Conservation (phyloP, 2,113 vertebrate species). For the Ia io region DNA sequence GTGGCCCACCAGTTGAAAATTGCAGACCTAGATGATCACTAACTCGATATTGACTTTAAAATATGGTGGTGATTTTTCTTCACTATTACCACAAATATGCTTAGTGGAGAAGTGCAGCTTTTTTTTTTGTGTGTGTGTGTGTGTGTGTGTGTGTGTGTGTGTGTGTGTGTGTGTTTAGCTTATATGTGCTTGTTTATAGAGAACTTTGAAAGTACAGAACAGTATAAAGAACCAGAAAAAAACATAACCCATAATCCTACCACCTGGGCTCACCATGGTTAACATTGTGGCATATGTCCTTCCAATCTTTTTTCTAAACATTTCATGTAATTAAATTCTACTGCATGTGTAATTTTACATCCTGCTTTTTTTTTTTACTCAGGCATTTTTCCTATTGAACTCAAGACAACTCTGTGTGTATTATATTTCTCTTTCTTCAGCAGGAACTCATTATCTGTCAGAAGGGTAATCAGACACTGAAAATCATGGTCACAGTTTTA, state of each 20-base stretch:
- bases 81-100: neutral
- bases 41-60: constrained; percentile 20
- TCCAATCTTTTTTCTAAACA: neutral
- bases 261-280: neutral
- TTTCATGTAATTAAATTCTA: constrained; percentile 23
- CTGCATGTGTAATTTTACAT: constrained; percentile 33
- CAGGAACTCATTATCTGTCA: constrained; percentile 38
- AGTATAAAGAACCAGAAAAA: neutral
- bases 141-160: neutral
- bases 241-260: neutral
- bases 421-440: constrained; percentile 58
- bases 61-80: neutral
- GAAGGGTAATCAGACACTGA: constrained; percentile 50
- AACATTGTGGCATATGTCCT: neutral
- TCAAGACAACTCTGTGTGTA: neutral
- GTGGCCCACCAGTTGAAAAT: neutral
- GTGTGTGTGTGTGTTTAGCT: neutral
- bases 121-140: neutral
- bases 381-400: neutral
- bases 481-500: constrained; percentile 48
- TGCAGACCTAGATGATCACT: neutral
- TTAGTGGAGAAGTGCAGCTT: neutral
- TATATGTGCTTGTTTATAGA: neutral
- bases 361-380: neutral
- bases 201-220: constrained; percentile 32